Evolutionary conservation across 2,888 invertebrate genomes (phyloP), one percentile per base, ranked within the genome.

Genomic region (Melipona bicolor): DNA sequence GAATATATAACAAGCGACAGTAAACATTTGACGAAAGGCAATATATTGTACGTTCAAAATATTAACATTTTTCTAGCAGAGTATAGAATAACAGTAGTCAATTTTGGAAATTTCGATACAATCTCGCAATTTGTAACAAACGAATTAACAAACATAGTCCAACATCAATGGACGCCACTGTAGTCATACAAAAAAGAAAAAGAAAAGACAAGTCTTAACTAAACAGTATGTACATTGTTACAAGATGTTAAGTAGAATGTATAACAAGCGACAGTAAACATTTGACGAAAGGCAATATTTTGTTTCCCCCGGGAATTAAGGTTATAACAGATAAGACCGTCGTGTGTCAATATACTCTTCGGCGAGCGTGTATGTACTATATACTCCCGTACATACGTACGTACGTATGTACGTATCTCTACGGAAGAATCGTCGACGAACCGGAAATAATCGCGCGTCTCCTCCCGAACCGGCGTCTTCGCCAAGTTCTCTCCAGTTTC

Each of bases 401-500:
- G 36, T 43, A 43, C 9, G 43, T 43, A 43, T 1, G 56, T n/a
- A 56, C 2, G n/a, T 56, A 56, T 0, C 2, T 56, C 15, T 13
- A 19, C 17, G 61, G 1, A 43, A 15, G 17, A 15, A 27, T 43
- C 13, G 43, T 59, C 49, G 32, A 27, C 67, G 56, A 67, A 5
- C 19, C 32, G 54, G 56, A 74, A 43, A 52, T 59, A 59, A 74
- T 50, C 24, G 15, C 43, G 11, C 50, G 67, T 59, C 43, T 11
- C 21, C n/a, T 19, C 13, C 24, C 15, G 21, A 61, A 9, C 9
- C 9, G 43, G 27, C n/a, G 19, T 64, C 50, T 52, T 32, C 36
- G 73, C 13, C 50, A 52, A 74, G 32, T 64, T 52, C n/a, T 36
- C 59, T 50, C 36, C 11, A 62, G 24, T 59, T 50, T 67, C 59